Evolutionary conservation across 2,888 invertebrate species (phyloP), one percentile per base, ranked within the genome.

Genomic region (Acrocera orbiculus): DNA sequence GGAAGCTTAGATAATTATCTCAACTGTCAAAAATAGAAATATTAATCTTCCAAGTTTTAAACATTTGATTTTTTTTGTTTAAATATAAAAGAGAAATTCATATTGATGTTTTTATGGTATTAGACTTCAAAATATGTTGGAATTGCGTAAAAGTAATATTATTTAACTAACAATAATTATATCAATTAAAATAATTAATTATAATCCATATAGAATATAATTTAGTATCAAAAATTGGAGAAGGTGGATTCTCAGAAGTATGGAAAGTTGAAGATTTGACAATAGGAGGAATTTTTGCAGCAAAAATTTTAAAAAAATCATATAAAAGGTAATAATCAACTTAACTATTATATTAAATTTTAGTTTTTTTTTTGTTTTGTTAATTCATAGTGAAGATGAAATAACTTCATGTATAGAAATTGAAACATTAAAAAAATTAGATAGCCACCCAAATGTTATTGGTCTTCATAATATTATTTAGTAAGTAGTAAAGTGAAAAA

Each of bases 181-280:
- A n/a, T n/a, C n/a, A n/a, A n/a, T n/a, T n/a, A n/a, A n/a, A n/a
- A n/a, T n/a, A n/a, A n/a, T n/a, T n/a, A n/a, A n/a, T n/a, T n/a
- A n/a, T n/a, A n/a, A 2, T 23, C 6, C 11, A 3, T 11, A n/a
- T 23, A 73, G 73, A 70, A 54, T 76, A 73, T 53, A 64, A 65
- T 51, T 60, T 73, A 41, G 49, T 74, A 38, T 62, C 67, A 37
- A 70, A 73, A 62, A 71, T 74, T 48, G 75, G 76, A 15, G 75
- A 75, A 54, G 76, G 75, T 10, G 71, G 74, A 16, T 76, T 74
- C 58, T 73, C 75, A 2, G 72, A 73, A 48, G 76, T 76, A 17
- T 52, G 73, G 40, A 73, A 72, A 65, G 72, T 73, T 50, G 66
- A 70, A 50, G 62, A 71, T 42, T 59, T 64, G 39, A 52, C 55